Percentiles rank a stretch among this genome's conserved stretches.
These are phyloP conservation scores for Halcyon malimbica DNA, from an alignment of 2,113 vertebrate genomes.

Conservation along the genomic window DNA sequence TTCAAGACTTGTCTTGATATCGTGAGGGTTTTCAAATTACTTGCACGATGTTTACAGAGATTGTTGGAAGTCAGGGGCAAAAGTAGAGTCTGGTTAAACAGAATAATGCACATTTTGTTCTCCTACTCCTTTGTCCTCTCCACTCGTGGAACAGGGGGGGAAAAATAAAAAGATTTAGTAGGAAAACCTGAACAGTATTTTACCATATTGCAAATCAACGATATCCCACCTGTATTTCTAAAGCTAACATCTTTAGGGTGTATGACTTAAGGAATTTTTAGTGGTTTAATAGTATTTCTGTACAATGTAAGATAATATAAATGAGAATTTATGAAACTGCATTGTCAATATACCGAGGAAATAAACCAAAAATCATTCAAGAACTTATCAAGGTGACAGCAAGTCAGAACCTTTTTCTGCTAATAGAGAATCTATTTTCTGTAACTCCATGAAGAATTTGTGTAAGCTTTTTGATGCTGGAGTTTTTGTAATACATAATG, in stretches of 20 bases:
- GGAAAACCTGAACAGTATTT: not conserved
- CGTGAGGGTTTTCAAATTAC: not conserved
- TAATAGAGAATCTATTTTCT: not conserved
- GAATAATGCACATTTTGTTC: not conserved
- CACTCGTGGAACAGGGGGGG: not conserved
- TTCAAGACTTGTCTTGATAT: not conserved
- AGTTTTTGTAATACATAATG: slow-evolving; percentile 7
- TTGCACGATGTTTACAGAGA: not conserved
- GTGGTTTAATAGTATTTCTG: not conserved
- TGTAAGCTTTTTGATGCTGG: not conserved
- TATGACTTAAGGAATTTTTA: not conserved
- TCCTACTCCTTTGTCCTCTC: not conserved
- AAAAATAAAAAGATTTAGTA: not conserved
- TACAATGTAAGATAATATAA: not conserved
- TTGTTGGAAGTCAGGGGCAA: not conserved
- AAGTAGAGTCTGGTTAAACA: not conserved
- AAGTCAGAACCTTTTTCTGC: not conserved
- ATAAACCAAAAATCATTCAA: not conserved
- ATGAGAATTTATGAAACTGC: not conserved
- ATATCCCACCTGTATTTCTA: not conserved
- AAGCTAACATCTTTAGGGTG: not conserved
- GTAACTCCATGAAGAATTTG: not conserved
- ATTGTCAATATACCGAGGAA: not conserved
- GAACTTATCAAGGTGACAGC: not conserved
- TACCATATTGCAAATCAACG: not conserved